Evolutionary conservation across 37 sponge, comb jelly and placozoan genomes (phyloP).

Genomic region (Amphimedon queenslandica): DNA sequence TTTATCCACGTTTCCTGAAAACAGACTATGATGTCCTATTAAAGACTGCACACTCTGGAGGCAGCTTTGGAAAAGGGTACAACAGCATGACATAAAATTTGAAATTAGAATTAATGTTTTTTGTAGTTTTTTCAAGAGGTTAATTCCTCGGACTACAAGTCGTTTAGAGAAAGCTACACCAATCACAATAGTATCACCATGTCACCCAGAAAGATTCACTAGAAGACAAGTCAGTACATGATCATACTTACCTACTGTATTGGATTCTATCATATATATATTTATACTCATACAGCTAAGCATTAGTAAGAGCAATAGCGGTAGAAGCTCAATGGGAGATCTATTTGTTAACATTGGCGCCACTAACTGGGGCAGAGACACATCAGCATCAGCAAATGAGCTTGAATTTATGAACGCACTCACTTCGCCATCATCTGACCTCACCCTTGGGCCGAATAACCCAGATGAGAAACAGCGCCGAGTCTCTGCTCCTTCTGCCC

Average conservation of each 20-base stretch:
- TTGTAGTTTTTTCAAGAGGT: conserved; percentile 4
- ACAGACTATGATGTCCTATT: conserved; percentile 37
- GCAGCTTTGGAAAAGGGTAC: conserved; percentile 25
- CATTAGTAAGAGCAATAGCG: not conserved
- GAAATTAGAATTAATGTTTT: no score
- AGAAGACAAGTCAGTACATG: conserved; percentile 51
- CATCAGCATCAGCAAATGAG: not conserved
- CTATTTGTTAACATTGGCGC: not conserved
- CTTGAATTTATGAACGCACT: not conserved
- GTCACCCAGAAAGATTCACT: conserved; percentile 48
- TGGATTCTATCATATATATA: no score
- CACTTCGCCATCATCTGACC: not conserved
- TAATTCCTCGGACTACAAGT: conserved; percentile 1
- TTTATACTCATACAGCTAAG: not conserved
- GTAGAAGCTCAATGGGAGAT: not conserved
- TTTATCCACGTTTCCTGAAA: conserved; percentile 83
- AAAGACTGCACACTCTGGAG: not conserved
- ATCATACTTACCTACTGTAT: no score
- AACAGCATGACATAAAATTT: not conserved
- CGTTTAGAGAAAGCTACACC: no score
- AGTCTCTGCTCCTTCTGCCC: conserved; percentile 29
- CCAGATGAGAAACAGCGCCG: conserved; percentile 2
- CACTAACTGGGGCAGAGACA: not conserved
- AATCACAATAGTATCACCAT: conserved; percentile 26
- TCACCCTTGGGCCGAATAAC: no score